Evolutionary conservation across 2,888 invertebrate genomes (phyloP).

Genomic region (Erebia epiphron): DNA sequence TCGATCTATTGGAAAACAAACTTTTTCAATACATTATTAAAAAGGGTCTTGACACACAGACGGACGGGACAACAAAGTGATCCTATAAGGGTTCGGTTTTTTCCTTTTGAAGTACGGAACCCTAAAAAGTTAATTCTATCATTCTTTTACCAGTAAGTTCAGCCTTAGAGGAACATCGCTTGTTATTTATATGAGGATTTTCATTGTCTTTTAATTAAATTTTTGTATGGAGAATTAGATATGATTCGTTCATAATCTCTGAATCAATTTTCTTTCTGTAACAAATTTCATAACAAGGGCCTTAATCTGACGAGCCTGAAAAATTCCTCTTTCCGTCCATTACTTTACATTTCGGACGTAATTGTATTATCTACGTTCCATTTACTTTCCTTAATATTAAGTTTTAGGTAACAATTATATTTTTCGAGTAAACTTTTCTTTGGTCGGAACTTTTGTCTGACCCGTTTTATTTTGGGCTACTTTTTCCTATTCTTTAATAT

Average conservation of each 20-base stretch:
- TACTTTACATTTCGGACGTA: conserved; percentile 45
- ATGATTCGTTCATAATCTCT: conserved; percentile 27
- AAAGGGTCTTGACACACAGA: too few species aligned
- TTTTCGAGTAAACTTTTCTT: conserved; percentile 18
- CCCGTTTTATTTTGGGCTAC: conserved; percentile 1
- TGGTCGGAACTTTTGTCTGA: conserved; percentile 12
- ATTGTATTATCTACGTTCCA: conserved; percentile 47
- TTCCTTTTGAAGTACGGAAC: too few species aligned
- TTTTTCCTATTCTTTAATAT: conserved; percentile 6
- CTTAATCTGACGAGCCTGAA: conserved; percentile 39
- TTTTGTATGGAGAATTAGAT: conserved; percentile 24
- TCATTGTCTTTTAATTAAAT: conserved; percentile 14
- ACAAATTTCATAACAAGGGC: conserved; percentile 39
- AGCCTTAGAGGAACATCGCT: neutral
- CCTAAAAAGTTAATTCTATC: neutral
- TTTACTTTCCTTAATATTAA: conserved; percentile 43
- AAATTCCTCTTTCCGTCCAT: conserved; percentile 44
- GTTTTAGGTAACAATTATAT: conserved; percentile 15
- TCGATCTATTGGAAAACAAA: neutral
- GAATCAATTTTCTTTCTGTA: conserved; percentile 38
- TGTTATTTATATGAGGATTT: neutral
- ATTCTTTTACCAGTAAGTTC: neutral
- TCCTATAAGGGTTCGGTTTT: too few species aligned
- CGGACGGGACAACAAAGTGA: too few species aligned
- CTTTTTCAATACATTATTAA: neutral